Evolutionary conservation across 2,113 vertebrate genomes (phyloP), one percentile per base, ranked within the genome.

Genomic region (Puntigrus tetrazona): DNA sequence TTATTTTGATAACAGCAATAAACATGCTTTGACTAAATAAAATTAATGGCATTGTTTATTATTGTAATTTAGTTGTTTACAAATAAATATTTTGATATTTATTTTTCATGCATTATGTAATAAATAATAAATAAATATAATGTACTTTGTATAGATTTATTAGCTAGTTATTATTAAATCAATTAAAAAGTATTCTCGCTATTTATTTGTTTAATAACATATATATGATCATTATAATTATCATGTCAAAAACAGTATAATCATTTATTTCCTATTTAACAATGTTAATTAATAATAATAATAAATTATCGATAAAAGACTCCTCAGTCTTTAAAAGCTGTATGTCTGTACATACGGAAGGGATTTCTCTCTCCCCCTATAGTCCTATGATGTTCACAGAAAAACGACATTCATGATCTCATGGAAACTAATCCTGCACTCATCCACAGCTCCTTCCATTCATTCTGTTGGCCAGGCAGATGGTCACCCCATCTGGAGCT

Each of bases 401-500:
- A 67, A 75, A 67, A 36, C 9, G 34, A 3, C 27, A 57, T 43
- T 86, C 59, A 63, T 86, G 16, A 38, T 43, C n/a, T 74, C 78
- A 82, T 72, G 27, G 38, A 74, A 29, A 22, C 81, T 79, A 87
- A 88, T 86, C 78, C 86, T 67, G 65, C 20, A 31, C 36, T 75
- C 8, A 41, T 80, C 70, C 83, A 78, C 25, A 47, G 18, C 57
- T 74, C 79, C 47, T 52, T 41, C 70, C 81, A 63, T 79, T 84
- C 59, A 77, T 81, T 22, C 16, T 47, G 18, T n/a, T 36, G 31
- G 70, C 59, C 55, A 73, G 65, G 86, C 86, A 88, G 86, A 86
- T 87, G 87, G 89, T 65, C 81, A 16, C 22, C 83, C 86, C 82
- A 83, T 87, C 85, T 87, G 87, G 77, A 87, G 81, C 63, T 57